These are phyloP conservation scores for Gadus macrocephalus DNA, from an alignment of 2,113 vertebrate genomes.

Conservation along the genomic window DNA sequence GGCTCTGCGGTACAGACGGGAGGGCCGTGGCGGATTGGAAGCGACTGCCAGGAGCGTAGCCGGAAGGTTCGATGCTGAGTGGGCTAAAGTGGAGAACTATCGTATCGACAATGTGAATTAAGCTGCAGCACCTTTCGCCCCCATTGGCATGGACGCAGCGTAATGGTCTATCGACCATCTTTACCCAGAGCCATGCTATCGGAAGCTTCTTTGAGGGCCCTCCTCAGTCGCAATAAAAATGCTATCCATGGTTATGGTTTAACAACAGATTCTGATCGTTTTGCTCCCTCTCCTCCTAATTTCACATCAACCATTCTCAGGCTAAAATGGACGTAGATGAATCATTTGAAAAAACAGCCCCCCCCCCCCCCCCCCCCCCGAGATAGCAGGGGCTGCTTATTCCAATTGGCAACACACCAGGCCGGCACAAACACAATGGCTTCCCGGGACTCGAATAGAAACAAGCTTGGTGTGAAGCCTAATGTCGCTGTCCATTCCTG, in stretches of 20 bases:
- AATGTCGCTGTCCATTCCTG: background rate
- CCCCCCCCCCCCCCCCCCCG: background rate
- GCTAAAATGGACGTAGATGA: background rate
- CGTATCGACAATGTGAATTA: too few relatives aligned
- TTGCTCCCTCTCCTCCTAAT: background rate
- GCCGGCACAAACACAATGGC: background rate
- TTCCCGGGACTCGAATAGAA: background rate
- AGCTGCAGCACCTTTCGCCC: background rate
- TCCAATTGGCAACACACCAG: background rate
- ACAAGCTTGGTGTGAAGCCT: background rate
- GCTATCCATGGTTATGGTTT: background rate
- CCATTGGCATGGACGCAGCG: background rate
- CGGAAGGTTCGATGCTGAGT: too few relatives aligned
- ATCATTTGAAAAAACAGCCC: background rate
- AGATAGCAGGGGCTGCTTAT: background rate
- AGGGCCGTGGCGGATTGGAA: too few relatives aligned
- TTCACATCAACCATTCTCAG: background rate
- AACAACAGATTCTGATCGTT: background rate
- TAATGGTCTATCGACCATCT: background rate
- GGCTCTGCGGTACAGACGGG: too few relatives aligned
- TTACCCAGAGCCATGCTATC: background rate
- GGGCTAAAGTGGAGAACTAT: too few relatives aligned
- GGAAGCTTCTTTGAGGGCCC: background rate
- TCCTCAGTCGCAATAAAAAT: too few relatives aligned
- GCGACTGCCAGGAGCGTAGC: too few relatives aligned